Conservation (phyloP, 2,888 invertebrate species). For the Hirtodrosophila trivittata region DNA sequence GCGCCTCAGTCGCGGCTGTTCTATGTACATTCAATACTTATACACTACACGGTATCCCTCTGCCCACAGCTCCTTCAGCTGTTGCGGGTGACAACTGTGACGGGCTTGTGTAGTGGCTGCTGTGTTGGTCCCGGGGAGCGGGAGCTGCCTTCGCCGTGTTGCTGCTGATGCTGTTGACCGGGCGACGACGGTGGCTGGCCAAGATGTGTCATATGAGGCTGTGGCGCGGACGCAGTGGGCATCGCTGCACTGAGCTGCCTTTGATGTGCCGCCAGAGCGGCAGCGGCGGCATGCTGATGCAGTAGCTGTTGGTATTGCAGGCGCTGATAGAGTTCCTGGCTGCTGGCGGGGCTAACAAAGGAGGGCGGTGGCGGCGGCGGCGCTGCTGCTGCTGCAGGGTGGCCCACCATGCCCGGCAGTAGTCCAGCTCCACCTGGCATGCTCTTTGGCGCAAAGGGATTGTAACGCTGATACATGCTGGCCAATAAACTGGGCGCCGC, state of each 20-base stretch:
- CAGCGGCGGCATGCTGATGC: slow-evolving; percentile 83
- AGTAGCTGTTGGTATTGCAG: slow-evolving; percentile 84
- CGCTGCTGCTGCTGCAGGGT: slow-evolving; percentile 66
- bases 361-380: slow-evolving; percentile 36
- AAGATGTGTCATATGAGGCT: slow-evolving; percentile 80
- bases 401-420: slow-evolving; percentile 63
- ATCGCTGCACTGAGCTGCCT: slow-evolving; percentile 78
- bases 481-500: slow-evolving; percentile 86
- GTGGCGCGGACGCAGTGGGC: slow-evolving; percentile 70
- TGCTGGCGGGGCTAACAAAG: slow-evolving; percentile 80
- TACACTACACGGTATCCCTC: slow-evolving; percentile 29
- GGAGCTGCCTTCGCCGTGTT: slow-evolving; percentile 39
- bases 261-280: slow-evolving; percentile 83
- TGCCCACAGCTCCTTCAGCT: slow-evolving; percentile 83
- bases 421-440: slow-evolving; percentile 60
- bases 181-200: slow-evolving; percentile 62
- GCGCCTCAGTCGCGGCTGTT: slow-evolving; percentile 73
- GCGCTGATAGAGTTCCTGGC: slow-evolving; percentile 85
- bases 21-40: slow-evolving; percentile 71
- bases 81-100: slow-evolving; percentile 85
- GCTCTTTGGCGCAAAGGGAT: slow-evolving; percentile 86
- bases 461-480: slow-evolving; percentile 89
- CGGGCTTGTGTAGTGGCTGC: slow-evolving; percentile 85
- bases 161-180: slow-evolving; percentile 31
- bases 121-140: slow-evolving; percentile 54